A percentile compares a stretch with the other conserved stretches of the same genome.
Evolutionary conservation across 53 echinoderm and acorn worm genomes (phyloP).

Genomic region (Paracentrotus lividus): DNA sequence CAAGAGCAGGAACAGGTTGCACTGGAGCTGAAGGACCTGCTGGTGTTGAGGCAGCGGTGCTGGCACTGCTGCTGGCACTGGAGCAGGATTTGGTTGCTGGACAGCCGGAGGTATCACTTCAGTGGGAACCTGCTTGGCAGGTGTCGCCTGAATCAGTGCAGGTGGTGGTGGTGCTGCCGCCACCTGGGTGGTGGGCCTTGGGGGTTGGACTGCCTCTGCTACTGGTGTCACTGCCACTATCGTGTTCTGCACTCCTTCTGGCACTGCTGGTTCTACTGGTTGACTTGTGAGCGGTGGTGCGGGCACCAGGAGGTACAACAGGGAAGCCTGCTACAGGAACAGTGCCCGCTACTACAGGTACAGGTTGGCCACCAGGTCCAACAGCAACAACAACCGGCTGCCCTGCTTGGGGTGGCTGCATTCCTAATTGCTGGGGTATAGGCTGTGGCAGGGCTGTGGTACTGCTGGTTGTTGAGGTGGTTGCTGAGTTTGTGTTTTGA

Average conservation of each 20-base stretch:
- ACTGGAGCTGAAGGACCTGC: conserved; percentile 40
- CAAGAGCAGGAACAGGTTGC: conserved; percentile 20
- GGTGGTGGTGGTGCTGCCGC: neutral
- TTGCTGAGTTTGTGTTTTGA: conserved; percentile 27
- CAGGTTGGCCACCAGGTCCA: conserved; percentile 47
- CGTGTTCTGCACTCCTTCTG: conserved; percentile 31
- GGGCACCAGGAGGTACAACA: neutral
- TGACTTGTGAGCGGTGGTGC: conserved; percentile 35
- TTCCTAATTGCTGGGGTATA: conserved; percentile 16
- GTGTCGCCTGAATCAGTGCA: neutral
- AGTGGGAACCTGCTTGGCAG: neutral
- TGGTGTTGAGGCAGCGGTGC: neutral
- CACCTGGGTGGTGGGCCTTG: conserved; percentile 18
- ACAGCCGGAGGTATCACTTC: conserved; percentile 7
- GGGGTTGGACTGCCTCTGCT: conserved; percentile 41
- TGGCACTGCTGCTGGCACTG: conserved; percentile 12
- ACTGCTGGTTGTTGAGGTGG: conserved; percentile 42
- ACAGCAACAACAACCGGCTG: neutral
- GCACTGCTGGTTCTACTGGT: conserved; percentile 26
- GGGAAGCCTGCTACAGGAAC: neutral
- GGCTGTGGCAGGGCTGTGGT: conserved; percentile 35
- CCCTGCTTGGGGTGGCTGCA: conserved; percentile 22
- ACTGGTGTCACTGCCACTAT: conserved; percentile 62
- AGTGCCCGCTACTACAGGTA: conserved; percentile 18
- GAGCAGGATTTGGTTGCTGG: conserved; percentile 19